Conservation (phyloP, 2,888 invertebrate genomes). For the Gastracanthus pulcherrimus region DNA sequence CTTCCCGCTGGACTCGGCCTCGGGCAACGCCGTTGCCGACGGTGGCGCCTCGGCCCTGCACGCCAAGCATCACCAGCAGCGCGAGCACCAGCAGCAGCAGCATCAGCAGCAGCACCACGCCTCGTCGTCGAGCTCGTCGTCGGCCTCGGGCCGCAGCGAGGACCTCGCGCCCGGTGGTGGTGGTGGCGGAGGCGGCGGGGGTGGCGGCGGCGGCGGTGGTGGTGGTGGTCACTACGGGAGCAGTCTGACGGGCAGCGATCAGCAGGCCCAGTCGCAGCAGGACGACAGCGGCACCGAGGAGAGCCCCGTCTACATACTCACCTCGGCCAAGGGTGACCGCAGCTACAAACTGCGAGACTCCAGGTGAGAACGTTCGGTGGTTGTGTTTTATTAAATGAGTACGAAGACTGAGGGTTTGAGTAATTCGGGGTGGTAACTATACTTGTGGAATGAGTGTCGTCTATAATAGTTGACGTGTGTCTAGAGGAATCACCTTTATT, state of each 20-base stretch:
- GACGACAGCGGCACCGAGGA: conserved; percentile 76
- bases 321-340: conserved; percentile 75
- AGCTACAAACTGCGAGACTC: conserved; percentile 86
- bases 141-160: conserved; percentile 75
- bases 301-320: conserved; percentile 74
- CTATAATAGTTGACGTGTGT: too few relatives aligned
- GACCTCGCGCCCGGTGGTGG: conserved; percentile 71
- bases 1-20: conserved; percentile 53
- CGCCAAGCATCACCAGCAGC: too few relatives aligned
- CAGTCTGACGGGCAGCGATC: conserved; percentile 68
- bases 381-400: neutral
- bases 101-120: conserved; percentile 60
- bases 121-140: conserved; percentile 74
- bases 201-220: conserved; percentile 59
- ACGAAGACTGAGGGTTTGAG: neutral
- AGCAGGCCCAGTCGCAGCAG: conserved; percentile 74
- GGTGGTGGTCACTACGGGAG: conserved; percentile 66
- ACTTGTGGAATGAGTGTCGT: too few relatives aligned
- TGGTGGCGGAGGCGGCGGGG: conserved; percentile 53
- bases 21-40: conserved; percentile 66
- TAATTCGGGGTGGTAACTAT: too few relatives aligned
- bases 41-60: conserved; percentile 66
- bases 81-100: conserved; percentile 47
- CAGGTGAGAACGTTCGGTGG: conserved; percentile 79
- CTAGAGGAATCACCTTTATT: too few relatives aligned